Base-by-base conservation (phyloP, 2,888 invertebrate species). In the Drosophila greeni region DNA sequence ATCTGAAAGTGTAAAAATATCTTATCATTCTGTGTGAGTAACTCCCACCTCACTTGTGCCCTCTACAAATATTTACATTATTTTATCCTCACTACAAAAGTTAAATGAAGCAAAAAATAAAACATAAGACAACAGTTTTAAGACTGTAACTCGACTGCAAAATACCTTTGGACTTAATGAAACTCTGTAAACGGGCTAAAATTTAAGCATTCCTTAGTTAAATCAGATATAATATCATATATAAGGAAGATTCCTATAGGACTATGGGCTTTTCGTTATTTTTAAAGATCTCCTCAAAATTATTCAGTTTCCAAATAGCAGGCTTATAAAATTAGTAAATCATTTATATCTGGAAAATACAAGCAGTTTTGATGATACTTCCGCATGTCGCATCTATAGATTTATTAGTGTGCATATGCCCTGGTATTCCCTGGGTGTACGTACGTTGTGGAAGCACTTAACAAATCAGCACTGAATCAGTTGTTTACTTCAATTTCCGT, bases 401-500 rank as follows among this genome's bases (percentile, higher is more conserved):
- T 14, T 12, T 40, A 40, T 20, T 14, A 20, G 23, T 42, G 9
- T 26, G 26, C 12, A 16, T 26, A 26, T 18, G 12, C 33, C 40
- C 29, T 40, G 14, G 16, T 36, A 14, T 40, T 45, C 14, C n/a
- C 20, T n/a, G 11, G 20, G 36, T 33, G 24, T 34, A 39, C 18
- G n/a, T 18, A 14, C 8, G 20, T 33, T 33, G 26, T 24, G 24
- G 34, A 20, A 42, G 39, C 52, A 66, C 70, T 69, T 69, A 36
- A 66, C 70, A 52, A 66, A 67, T 52, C 65, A 62, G 40, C 45
- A 47, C 53, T 34, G 61, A 62, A 73, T 53, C 48, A 73, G 36
- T 58, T 57, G 18, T 47, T 55, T 58, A 49, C 67, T 23, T 52
- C 31, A 57, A 62, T 79, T 54, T 57, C 26, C 64, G 14, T 52